Percentiles rank a stretch among this genome's conserved stretches.
These are phyloP conservation scores for Myotis vivesi DNA, from an alignment of 2,797 vertebrate species.

Conservation along the genomic window DNA sequence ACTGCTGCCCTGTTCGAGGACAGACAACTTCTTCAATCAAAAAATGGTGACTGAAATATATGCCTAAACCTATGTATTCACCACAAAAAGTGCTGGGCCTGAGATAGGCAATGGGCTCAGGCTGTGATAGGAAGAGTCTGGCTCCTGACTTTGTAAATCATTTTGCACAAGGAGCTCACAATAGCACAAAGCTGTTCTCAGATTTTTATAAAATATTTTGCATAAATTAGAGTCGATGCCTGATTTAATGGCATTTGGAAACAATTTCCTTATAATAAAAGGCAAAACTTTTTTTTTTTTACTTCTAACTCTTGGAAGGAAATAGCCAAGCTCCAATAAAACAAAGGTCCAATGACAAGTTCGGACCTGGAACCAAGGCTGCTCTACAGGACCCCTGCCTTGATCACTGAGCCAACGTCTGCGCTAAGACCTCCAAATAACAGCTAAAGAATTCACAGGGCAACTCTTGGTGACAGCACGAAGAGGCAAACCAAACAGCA, in stretches of 20 bases:
- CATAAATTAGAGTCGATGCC: neutral
- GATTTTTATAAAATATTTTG: neutral
- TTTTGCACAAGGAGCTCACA: neutral
- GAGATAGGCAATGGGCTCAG: fast-evolving
- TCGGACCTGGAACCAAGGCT: neutral
- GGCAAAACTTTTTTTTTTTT: neutral
- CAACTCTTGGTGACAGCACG: neutral
- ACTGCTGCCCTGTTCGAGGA: neutral
- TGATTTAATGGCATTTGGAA: conserved; percentile 46
- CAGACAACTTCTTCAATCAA: neutral
- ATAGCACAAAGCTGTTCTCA: neutral
- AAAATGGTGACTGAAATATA: neutral
- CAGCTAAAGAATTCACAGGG: fast-evolving
- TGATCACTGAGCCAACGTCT: neutral
- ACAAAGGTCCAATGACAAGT: neutral
- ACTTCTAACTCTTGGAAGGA: neutral
- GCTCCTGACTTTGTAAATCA: neutral
- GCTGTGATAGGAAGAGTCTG: neutral
- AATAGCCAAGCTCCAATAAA: neutral
- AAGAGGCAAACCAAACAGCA: too few relatives aligned
- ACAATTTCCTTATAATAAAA: conserved; percentile 43
- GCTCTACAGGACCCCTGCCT: neutral
- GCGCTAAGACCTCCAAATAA: fast-evolving
- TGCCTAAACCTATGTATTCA: neutral
- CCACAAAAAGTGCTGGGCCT: neutral